Base-by-base conservation (phyloP, 2,888 invertebrate species). In the Ctena decussata region DNA sequence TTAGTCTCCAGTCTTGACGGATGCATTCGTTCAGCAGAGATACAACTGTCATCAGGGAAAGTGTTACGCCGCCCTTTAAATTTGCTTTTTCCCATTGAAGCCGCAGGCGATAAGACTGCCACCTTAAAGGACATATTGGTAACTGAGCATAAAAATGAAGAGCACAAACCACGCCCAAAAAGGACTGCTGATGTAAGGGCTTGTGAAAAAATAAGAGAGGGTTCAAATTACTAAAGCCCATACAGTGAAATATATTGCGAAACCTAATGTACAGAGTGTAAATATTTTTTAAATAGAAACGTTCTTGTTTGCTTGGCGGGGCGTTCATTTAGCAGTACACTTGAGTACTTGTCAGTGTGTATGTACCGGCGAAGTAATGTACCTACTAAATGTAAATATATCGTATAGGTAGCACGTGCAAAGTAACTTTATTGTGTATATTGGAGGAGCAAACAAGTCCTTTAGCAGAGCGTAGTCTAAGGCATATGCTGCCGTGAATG, bases 21-120 rank as follows among this genome's bases (percentile, higher is more conserved):
- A 11, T 21, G 75, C 69, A 35, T 75, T 12, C 69, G 80, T 12
- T 80, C 80, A 37, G 69, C 75, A 18, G 24, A 77, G 65, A 39
- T 77, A n/a, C 24, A 72, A 24, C 8, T 80, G 27, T 30, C 80
- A n/a, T 49, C 76, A 39, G 30, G 65, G 11, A 8, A 21, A 49
- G 76, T 76, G 21, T 32, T 73, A 6, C 8, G 73, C 5, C 44
- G 73, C 6, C 46, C 73, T 24, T 46, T 73, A 35, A 73, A 73
- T 73, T 73, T 73, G 30, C 30, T 73, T 6, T 73, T 27, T 46
- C 73, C 73, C 11, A 32, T 73, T 12, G 73, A 73, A 44, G 37
- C n/a, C 37, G 21, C 60, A 30, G 21, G 24, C 3, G 27, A 18
- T 6, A 21, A 49, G 5, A n/a, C 3, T n/a, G n/a, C 5, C 5